Evolutionary conservation across 2,888 invertebrate genomes (phyloP).

Genomic region (Pristionchus entomophagus): DNA sequence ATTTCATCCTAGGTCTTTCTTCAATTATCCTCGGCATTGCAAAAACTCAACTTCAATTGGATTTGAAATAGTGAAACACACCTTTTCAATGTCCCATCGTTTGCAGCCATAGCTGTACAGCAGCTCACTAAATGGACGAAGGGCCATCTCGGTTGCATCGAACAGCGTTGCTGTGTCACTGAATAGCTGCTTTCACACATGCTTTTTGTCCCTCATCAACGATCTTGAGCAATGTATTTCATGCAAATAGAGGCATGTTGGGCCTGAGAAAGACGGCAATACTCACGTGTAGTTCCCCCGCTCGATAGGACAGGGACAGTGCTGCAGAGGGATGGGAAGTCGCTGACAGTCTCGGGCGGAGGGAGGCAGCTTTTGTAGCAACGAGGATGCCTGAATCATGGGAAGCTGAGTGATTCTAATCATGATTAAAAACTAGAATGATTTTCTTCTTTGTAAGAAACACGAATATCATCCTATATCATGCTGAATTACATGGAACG

Average conservation of each 20-base stretch:
- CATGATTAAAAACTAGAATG: no score
- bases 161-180: not conserved
- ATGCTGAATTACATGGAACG: no score
- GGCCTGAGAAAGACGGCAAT: not conserved
- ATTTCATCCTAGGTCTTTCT: no score
- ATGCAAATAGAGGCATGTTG: no score
- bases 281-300: not conserved
- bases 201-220: no score
- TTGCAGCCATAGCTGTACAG: not conserved
- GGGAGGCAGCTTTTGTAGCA: not conserved
- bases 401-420: no score
- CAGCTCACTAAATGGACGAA: not conserved
- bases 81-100: not conserved
- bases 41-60: no score
- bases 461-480: no score
- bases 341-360: not conserved
- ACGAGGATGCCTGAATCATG: not conserved
- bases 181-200: not conserved
- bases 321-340: slow-evolving; percentile 20
- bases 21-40: no score
- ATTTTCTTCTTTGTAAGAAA: not conserved
- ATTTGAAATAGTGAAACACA: no score
- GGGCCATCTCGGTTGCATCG: not conserved
- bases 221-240: no score
- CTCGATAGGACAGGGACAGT: not conserved